phyloP scores from a whole-genome alignment of 2,888 invertebrate genomes.

The Byasa hedistus region DNA sequence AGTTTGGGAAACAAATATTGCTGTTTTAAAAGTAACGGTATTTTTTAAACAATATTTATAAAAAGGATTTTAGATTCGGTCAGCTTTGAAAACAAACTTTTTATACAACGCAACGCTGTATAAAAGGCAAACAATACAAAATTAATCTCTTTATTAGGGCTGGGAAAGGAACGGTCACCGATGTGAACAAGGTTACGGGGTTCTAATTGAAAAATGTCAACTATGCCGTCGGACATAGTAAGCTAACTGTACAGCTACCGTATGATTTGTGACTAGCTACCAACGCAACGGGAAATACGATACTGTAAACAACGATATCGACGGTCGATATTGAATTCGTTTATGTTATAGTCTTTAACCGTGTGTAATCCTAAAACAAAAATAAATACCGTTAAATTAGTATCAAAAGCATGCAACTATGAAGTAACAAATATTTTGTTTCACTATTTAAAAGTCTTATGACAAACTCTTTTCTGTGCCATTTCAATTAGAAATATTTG shows the following conservation, averaged over 20 bases:
- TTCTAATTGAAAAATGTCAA: constrained; percentile 62
- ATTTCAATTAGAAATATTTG: constrained; percentile 60
- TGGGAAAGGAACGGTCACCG: constrained; percentile 45
- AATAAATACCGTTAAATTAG: background rate
- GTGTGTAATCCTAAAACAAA: background rate
- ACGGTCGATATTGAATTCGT: constrained; percentile 48
- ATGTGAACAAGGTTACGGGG: constrained; percentile 66
- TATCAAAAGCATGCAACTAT: too few species aligned
- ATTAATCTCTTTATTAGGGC: constrained; percentile 50
- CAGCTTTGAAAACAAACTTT: too few species aligned
- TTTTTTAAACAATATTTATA: too few species aligned
- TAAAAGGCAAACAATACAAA: constrained; percentile 1
- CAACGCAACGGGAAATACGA: constrained; percentile 66
- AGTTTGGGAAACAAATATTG: too few species aligned
- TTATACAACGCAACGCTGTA: too few species aligned
- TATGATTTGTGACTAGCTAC: constrained; percentile 55
- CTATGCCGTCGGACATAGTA: constrained; percentile 57
- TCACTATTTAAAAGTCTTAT: constrained; percentile 52
- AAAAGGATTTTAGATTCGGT: too few species aligned
- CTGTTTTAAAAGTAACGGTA: too few species aligned
- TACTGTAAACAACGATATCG: constrained; percentile 41
- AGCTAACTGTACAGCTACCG: constrained; percentile 71
- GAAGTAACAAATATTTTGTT: constrained; percentile 36
- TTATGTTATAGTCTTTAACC: constrained; percentile 5
- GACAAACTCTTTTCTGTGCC: constrained; percentile 61